phyloP scores from a whole-genome alignment of 2,888 invertebrate genomes.

The Orthonychiurus folsomi region DNA sequence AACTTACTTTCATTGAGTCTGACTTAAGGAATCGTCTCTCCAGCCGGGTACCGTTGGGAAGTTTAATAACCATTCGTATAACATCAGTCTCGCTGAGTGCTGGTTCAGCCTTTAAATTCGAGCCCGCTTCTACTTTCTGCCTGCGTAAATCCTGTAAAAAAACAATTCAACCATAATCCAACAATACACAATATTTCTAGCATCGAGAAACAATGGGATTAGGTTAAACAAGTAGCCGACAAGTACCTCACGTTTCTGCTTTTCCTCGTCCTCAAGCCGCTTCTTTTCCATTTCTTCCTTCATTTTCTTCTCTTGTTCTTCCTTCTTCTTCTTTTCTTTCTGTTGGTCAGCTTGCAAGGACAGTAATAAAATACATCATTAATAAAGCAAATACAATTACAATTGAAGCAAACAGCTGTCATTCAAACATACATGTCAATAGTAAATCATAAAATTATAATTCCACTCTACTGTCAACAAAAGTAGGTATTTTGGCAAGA shows the following conservation, averaged over 20 bases:
- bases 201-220: no score
- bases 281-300: constrained; percentile 48
- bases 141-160: constrained; percentile 41
- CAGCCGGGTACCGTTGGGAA: constrained; percentile 79
- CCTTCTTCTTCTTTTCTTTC: constrained; percentile 68
- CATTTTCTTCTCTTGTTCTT: constrained; percentile 51
- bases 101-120: constrained; percentile 57
- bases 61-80: constrained; percentile 77
- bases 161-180: background rate
- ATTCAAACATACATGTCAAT: no score
- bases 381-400: no score
- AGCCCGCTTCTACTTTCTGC: constrained; percentile 45
- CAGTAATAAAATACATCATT: no score
- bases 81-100: constrained; percentile 57
- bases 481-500: no score
- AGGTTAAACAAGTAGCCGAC: background rate
- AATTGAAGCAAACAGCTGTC: no score
- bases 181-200: background rate
- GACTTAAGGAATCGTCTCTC: constrained; percentile 74
- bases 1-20: constrained; percentile 70
- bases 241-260: background rate
- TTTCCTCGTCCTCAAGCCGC: constrained; percentile 39
- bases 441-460: no score
- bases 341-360: constrained; percentile 78
- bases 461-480: no score